Conservation (phyloP, 2,113 vertebrate genomes). For the Catharus fuscescens region DNA sequence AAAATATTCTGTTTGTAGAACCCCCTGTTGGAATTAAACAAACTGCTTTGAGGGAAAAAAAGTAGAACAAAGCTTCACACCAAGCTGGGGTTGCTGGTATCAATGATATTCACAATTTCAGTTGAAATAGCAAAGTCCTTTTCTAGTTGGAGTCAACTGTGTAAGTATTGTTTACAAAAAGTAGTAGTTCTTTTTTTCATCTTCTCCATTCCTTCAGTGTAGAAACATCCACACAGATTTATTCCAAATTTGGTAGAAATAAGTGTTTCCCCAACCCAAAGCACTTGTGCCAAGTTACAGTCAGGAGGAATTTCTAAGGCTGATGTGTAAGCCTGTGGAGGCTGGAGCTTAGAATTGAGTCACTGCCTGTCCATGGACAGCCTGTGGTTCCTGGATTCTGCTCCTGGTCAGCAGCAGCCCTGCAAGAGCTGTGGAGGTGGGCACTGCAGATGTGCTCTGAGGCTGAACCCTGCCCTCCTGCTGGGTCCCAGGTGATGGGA, state of each 20-base stretch:
- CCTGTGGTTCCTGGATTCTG: neutral
- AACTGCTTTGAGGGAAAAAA: neutral
- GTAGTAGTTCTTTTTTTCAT: neutral
- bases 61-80: neutral
- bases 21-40: neutral
- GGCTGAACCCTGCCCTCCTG: neutral
- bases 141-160: neutral
- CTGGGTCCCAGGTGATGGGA: neutral
- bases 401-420: neutral
- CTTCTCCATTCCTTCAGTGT: neutral
- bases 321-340: neutral
- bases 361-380: neutral
- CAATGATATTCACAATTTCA: neutral
- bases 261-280: neutral
- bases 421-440: neutral
- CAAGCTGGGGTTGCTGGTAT: neutral
- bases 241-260: conserved; percentile 44
- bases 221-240: neutral
- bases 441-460: neutral
- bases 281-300: neutral
- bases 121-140: neutral
- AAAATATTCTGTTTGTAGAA: neutral
- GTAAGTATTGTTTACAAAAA: neutral
- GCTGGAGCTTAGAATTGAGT: neutral
- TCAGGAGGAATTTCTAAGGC: neutral